Base-by-base conservation (phyloP, 2,797 vertebrate species). In the Semotilus atromaculatus region DNA sequence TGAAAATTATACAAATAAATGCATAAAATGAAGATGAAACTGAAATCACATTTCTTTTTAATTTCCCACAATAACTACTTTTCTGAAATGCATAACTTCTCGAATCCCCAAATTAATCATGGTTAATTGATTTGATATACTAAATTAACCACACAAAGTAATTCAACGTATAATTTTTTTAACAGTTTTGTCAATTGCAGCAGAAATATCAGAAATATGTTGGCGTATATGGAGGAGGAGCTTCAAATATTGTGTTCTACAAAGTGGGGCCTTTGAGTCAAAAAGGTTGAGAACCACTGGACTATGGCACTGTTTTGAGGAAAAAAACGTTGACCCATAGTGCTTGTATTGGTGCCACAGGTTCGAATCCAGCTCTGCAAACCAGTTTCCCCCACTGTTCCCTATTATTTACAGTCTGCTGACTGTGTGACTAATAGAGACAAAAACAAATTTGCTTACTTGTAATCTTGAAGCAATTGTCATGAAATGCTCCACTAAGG, bases 401-500 rank as follows among this genome's bases (percentile, higher is more conserved):
- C 60, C 26, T 7, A 34, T 48, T 23, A 80, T 23, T 67, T 26
- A 16, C 9, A 14, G 43, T 18, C 13, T 48, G 10, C 19, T 16
- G 2, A 16, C 26, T 31, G 18, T n/a, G 48, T 16, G 53, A 58
- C 64, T 26, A 23, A 34, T 14, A 36, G 4, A 31, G 1, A 36
- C 5, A n/a, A 48, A 66, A 31, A 79, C 10, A 13, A 48, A 48
- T 48, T 45, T 34, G 19, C 72, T 74, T 53, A 23, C 14, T 13
- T 53, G 31, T 80, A 26, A 68, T 68, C 19, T 67, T 68, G 64
- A 81, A 70, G 45, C 34, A 81, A 40, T 3, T 80, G 62, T 80
- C 38, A 58, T 70, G n/a, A 26, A 80, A 80, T 55, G 29, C 9
- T 29, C 16, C n/a, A 18, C 26, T 31, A 23, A 67, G 21, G 2